Percentiles rank a stretch among this genome's conserved stretches.
Evolutionary conservation across 2,888 invertebrate genomes (phyloP).

Genomic region (Aleiodes testaceus): DNA sequence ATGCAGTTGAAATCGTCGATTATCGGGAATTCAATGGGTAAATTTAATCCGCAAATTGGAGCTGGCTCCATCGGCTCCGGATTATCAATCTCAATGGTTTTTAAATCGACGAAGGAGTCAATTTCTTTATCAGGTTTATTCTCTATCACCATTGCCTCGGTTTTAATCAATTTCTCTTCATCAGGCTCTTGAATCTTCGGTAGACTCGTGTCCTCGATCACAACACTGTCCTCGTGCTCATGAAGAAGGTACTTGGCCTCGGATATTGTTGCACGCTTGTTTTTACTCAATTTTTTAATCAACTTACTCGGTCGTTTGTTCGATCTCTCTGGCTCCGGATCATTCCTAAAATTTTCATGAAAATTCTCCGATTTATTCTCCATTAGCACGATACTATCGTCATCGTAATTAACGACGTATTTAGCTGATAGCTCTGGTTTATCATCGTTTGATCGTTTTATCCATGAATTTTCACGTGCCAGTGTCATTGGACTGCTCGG

Average conservation of each 20-base stretch:
- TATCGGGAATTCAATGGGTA: constrained; percentile 41
- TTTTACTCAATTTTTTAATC: neutral
- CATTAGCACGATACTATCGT: constrained; percentile 65
- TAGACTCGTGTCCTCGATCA: constrained; percentile 56
- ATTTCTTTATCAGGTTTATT: constrained; percentile 37
- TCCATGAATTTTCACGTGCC: constrained; percentile 64
- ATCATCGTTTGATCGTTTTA: constrained; percentile 48
- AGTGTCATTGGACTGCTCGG: constrained; percentile 68
- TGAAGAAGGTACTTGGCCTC: constrained; percentile 55
- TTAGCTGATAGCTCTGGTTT: constrained; percentile 62
- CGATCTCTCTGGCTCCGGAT: constrained; percentile 40
- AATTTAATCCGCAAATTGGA: constrained; percentile 36
- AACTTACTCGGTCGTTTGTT: constrained; percentile 47
- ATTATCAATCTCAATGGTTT: constrained; percentile 22
- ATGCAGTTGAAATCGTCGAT: constrained; percentile 59
- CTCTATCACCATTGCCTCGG: constrained; percentile 50
- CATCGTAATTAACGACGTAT: constrained; percentile 67
- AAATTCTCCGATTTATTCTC: constrained; percentile 56
- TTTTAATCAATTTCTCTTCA: constrained; percentile 26
- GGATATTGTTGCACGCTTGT: constrained; percentile 35
- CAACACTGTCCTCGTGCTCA: constrained; percentile 59
- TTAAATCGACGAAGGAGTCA: constrained; percentile 52
- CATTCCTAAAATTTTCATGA: constrained; percentile 34
- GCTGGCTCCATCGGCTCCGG: constrained; percentile 52
- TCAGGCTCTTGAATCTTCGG: neutral